Evolutionary conservation across 1,140 invertebrate species (phyloP), one percentile per base, ranked within the genome.

Genomic region (Venturia canescens): DNA sequence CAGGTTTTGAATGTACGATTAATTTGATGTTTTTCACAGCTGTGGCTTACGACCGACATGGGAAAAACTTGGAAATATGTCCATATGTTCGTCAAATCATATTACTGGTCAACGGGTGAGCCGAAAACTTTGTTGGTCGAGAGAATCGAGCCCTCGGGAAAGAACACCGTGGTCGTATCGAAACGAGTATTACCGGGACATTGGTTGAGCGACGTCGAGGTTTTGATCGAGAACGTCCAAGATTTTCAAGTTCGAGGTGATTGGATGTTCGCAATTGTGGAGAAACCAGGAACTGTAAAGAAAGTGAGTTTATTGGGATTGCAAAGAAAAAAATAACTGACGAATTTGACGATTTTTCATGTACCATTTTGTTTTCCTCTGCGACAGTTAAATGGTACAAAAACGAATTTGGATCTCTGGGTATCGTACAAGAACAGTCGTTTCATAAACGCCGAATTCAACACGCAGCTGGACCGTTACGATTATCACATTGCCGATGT

Each of bases 401-500:
- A 77, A 2, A 76, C 82, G 74, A 93, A 94, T 76, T 84, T 96
- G n/a, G 94, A 97, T 78, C 90, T 98, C 0, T 95, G 94, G 86
- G 94, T 98, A 11, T 97, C 97, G 0, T 95, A 96, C 84, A 95
- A 96, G 88, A 91, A 94, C 67, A 93, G 94, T 16, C 91, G 91
- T 9, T 97, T 97, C 88, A 88, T 94, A 38, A 93, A 93, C 82
- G 96, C 97, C 0, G 88, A 94, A 67, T 98, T 98, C 88, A 94
- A 96, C 74, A 94, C 94, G 0, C 93, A 94, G 81, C 86, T 95
- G 6, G 91, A 94, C 21, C 91, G 94, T 16, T 92, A 92, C 86
- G 95, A 96, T 83, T 98, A 95, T 88, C 96, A 97, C 87, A 94
- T 98, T 31, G 96, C 95, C 3, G 97, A 98, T 88, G 96, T 97